These are phyloP conservation scores for Drosophila mercatorum DNA, from an alignment of 2,888 invertebrate genomes.

Conservation along the genomic window DNA sequence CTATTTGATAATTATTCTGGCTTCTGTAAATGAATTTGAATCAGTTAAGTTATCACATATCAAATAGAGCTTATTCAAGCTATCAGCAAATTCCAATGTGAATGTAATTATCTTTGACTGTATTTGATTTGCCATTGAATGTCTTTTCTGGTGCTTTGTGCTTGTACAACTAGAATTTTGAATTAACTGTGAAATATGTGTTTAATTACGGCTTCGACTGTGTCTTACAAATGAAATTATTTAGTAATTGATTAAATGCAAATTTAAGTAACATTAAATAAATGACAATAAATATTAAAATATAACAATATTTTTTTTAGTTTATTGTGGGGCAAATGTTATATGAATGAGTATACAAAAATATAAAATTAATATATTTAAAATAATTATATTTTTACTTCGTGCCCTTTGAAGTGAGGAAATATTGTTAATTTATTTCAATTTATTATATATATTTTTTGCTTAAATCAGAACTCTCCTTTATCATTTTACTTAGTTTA, in stretches of 20 bases:
- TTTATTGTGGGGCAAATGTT: too few relatives aligned
- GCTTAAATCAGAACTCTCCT: not conserved
- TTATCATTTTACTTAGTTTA: not conserved
- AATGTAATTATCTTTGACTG: not conserved
- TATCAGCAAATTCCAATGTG: not conserved
- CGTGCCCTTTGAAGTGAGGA: too few relatives aligned
- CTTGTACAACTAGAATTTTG: not conserved
- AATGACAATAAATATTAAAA: not conserved
- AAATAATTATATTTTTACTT: too few relatives aligned
- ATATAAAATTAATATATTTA: too few relatives aligned
- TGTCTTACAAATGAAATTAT: not conserved
- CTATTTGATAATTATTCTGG: not conserved
- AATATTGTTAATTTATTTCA: too few relatives aligned
- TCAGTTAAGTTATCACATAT: not conserved
- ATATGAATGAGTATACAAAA: too few relatives aligned
- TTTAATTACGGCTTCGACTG: not conserved
- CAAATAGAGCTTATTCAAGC: not conserved
- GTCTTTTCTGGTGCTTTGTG: not conserved
- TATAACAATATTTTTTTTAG: not conserved
- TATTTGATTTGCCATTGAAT: conserved; percentile 4
- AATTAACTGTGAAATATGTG: not conserved
- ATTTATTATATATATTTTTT: too few relatives aligned
- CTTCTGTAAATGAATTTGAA: not conserved
- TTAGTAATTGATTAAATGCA: not conserved
- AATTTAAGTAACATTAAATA: not conserved